Base-by-base conservation (phyloP, 2,113 vertebrate species). In the Lepus timidus region DNA sequence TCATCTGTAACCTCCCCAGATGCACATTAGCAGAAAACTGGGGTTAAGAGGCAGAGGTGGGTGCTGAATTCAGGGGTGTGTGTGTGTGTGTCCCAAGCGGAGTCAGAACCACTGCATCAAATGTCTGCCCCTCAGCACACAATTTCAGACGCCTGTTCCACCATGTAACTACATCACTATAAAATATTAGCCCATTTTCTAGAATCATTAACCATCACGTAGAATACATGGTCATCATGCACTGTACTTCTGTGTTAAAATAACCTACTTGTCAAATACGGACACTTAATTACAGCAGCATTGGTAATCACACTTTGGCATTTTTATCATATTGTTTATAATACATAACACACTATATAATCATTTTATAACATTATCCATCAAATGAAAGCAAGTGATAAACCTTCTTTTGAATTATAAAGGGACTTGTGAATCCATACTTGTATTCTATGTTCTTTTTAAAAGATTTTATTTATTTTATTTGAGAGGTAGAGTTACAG, bases 191-290 rank as follows among this genome's bases (percentile, higher is more conserved):
- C 17, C 36, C 58, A 55, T 70, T 91, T 81, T 51, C 82, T 62
- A 25, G 23, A 91, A 51, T 58, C 80, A 75, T 3, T 20, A 73
- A 70, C 6, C 81, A 71, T 52, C 23, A 67, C 39, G 2, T 64
- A 73, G 68, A 44, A 25, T 58, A 9, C 23, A 73, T n/a, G 65
- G 36, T 71, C 33, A 82, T 51, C 11, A 71, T 31, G 12, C 22
- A 76, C 36, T 88, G 39, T 33, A 67, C 14, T 73, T 83, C 65
- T 51, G 25, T 61, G 14, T 55, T 89, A 93, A 93, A 95, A 68
- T 73, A 11, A 4, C 71, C 86, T 91, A 58, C 10, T 74, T 82
- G 25, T 78, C 82, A 67, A 86, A 55, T 16, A 20, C n/a, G 68
- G 64, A 20, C 23, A 91, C 85, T 88, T 76, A 78, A 67, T 85